phyloP scores from a whole-genome alignment of 1,140 invertebrate species.

The Drosophila guanche region DNA sequence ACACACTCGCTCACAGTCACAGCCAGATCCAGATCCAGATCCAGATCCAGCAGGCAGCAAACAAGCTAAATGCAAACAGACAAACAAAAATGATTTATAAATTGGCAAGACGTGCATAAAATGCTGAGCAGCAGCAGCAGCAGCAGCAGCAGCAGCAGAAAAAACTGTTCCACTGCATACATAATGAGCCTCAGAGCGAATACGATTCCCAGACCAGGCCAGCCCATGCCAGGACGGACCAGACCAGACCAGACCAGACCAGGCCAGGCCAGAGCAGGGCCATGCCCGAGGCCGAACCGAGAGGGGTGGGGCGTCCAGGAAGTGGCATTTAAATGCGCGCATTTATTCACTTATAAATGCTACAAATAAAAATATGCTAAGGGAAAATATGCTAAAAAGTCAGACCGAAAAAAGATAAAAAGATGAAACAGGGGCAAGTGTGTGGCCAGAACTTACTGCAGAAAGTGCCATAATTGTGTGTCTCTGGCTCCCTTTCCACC shows the following conservation, averaged over 20 bases:
- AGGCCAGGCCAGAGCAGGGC: slow-evolving; percentile 45
- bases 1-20: not conserved
- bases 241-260: slow-evolving; percentile 41
- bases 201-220: slow-evolving; percentile 35
- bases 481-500: slow-evolving; percentile 30
- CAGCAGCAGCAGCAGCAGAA: slow-evolving; percentile 45
- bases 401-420: slow-evolving; percentile 34
- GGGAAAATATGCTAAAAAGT: slow-evolving; percentile 75
- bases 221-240: slow-evolving; percentile 4
- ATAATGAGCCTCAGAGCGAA: slow-evolving; percentile 60
- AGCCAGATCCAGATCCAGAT: not conserved
- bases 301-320: slow-evolving; percentile 31
- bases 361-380: slow-evolving; percentile 80
- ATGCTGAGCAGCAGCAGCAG: slow-evolving; percentile 61
- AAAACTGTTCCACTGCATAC: slow-evolving; percentile 79
- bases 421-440: slow-evolving; percentile 63
- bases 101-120: slow-evolving; percentile 81
- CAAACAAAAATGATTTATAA: slow-evolving; percentile 82
- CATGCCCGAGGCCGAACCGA: slow-evolving; percentile 1
- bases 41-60: slow-evolving; percentile 39
- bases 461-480: slow-evolving; percentile 31
- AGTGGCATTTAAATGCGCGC: slow-evolving; percentile 80
- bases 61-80: slow-evolving; percentile 77
- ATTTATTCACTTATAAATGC: slow-evolving; percentile 82
- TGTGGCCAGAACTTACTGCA: slow-evolving; percentile 58